Conservation (phyloP, 2,113 vertebrate species). For the Peromyscus californicus region DNA sequence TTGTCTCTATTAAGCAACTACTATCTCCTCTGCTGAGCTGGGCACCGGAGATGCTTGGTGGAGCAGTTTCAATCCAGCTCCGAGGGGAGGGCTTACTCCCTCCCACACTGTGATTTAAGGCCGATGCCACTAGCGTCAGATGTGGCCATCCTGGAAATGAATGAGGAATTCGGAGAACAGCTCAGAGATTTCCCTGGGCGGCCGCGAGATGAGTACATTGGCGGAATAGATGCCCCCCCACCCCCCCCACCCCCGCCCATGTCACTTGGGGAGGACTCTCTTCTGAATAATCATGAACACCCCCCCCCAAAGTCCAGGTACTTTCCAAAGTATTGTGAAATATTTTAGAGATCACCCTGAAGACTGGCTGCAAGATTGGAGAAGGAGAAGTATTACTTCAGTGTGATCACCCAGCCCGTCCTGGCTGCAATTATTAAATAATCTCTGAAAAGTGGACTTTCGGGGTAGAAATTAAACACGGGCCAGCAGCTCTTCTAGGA, state of each 20-base stretch:
- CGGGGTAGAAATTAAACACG: conserved; percentile 69
- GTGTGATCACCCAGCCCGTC: conserved; percentile 60
- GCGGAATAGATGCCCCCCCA: conserved; percentile 47
- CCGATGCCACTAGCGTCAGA: neutral
- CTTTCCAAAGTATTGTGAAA: conserved; percentile 47
- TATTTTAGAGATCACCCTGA: conserved; percentile 55
- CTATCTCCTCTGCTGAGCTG: neutral
- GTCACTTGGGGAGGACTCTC: conserved; percentile 62
- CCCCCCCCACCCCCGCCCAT: too few species aligned
- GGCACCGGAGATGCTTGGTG: neutral
- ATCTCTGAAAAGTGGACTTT: conserved; percentile 76
- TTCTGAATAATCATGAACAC: conserved; percentile 46
- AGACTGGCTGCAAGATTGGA: neutral
- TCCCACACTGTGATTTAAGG: conserved; percentile 64
- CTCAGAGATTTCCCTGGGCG: conserved; percentile 78
- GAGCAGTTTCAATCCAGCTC: neutral
- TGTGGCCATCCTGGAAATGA: conserved; percentile 70
- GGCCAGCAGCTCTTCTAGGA: conserved; percentile 69
- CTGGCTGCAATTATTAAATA: conserved; percentile 54
- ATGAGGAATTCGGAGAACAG: conserved; percentile 74
- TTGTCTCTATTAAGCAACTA: neutral
- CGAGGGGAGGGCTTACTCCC: neutral
- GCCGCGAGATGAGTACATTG: conserved; percentile 57
- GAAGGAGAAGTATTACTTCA: conserved; percentile 72
- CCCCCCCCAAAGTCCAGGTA: conserved; percentile 18